A percentile compares a stretch with the other conserved stretches of the same genome.
Conservation (phyloP, 2,888 invertebrate species). For the Dryobota labecula region DNA sequence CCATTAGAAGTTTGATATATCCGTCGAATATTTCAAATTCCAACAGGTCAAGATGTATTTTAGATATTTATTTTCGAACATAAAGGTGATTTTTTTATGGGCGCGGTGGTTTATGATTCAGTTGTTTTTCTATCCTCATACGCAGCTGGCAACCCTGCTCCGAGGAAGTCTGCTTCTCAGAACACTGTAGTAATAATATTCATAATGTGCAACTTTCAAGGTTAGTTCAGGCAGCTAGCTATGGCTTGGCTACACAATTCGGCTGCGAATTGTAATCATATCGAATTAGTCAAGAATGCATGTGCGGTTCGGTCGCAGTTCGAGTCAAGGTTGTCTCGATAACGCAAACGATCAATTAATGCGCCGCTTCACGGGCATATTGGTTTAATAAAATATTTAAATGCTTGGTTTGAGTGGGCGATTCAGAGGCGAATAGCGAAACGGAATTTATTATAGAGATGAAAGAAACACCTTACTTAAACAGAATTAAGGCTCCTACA, state of each 20-base stretch:
- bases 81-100: constrained; percentile 44
- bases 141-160: constrained; percentile 38
- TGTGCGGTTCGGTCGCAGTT: constrained; percentile 48
- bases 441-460: constrained; percentile 3
- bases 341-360: constrained; percentile 62
- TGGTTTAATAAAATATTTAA: constrained; percentile 55
- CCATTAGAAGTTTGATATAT: constrained; percentile 10
- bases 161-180: constrained; percentile 59
- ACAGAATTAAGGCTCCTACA: constrained; percentile 3
- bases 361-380: constrained; percentile 43
- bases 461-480: not conserved
- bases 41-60: constrained; percentile 36
- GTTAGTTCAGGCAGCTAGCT: constrained; percentile 33
- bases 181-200: constrained; percentile 57
- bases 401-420: constrained; percentile 32
- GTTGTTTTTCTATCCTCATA: constrained; percentile 46
- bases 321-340: constrained; percentile 64
- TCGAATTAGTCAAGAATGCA: constrained; percentile 60
- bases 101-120: constrained; percentile 52
- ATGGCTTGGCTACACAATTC: constrained; percentile 38
- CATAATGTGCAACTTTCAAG: constrained; percentile 51
- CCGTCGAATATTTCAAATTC: constrained; percentile 41
- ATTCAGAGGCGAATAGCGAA: constrained; percentile 13
- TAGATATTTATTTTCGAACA: constrained; percentile 43
- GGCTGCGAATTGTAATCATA: constrained; percentile 51